Base-by-base conservation (phyloP, 2,797 vertebrate genomes). In the Ciconia nigra region DNA sequence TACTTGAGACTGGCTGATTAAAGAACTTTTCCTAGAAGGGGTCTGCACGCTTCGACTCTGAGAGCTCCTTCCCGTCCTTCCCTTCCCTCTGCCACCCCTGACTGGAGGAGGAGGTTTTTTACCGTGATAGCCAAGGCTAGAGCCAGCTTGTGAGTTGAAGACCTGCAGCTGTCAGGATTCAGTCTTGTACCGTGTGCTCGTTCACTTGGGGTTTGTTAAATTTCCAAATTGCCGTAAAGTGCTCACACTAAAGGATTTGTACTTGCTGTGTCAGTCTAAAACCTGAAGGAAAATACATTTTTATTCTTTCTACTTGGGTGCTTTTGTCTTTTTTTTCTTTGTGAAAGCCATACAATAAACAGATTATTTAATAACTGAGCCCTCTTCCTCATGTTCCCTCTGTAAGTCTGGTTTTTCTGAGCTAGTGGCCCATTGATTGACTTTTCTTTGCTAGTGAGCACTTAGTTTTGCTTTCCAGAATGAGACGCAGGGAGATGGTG, bases 241-340 rank as follows among this genome's bases (percentile, higher is more conserved):
- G 94, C 97, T 97, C 96, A 84, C 94, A 88, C 95, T 96, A 92
- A 97, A 95, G 96, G 96, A 96, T 98, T 98, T 98, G 97, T 98
- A 97, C 96, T 98, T 95, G 96, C 97, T 98, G 84, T 97, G 93
- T 98, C 96, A 89, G 94, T 97, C 96, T 93, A 90, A 97, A 97
- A 96, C 96, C 97, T 96, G 96, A 97, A 97, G 97, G 94, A 97
- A 97, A 97, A 97, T 97, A 97, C 97, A 96, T 98, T 98, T 98
- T 98, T 98, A 98, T 98, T 98, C 98, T 98, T 98, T 98, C 98
- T 98, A 98, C 97, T 97, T 96, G 97, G 89, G 97, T 98, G 92
- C 96, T 98, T 97, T 97, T 97, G 97, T 98, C 97, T 97, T 95
- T 97, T 97, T 73, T 77, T 46, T 61, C 94, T 97, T 96, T 98